Evolutionary conservation across 2,113 vertebrate genomes (phyloP), one percentile per base, ranked within the genome.

Genomic region (Telmatochromis brachygnathus): DNA sequence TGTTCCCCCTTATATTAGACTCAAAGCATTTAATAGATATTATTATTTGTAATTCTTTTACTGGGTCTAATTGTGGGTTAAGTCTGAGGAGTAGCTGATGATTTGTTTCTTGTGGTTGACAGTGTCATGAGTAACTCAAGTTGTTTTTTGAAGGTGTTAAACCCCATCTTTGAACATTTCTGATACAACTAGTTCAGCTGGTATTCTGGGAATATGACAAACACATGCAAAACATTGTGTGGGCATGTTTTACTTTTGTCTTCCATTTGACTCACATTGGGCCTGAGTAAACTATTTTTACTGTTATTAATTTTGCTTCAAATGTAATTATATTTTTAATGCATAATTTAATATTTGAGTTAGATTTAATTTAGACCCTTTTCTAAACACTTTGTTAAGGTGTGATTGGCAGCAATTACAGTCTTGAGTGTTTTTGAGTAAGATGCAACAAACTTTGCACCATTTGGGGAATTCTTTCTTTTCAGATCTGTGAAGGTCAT

Each of bases 111-210:
- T 86, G 13, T 84, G 28, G 33, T 45, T 21, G 30, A 60, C 51
- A 79, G 5, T 39, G 17, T n/a, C 58, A 62, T 84, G 80, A 89
- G 23, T 81, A 86, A 89, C 80, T 79, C 51, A 80, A 60, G 58
- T 7, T 60, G 42, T 75, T 82, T 83, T 62, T 80, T 87, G 33
- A 73, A 3, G n/a, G 55, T 35, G 81, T 26, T 81, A 54, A 55
- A 83, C 91, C 79, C 80, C 56, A 19, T 88, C 91, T 91, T 82
- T 82, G 79, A 82, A 55, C 23, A 33, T 60, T 82, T 81, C 60
- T 90, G 53, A 88, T 23, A 82, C 54, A 93, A 92, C 94, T 55
- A 79, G 93, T 92, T 90, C 4, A 56, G 30, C 86, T 84, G 84
- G 92, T 91, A 70, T 87, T 86, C 68, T 79, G 68, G 39, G 51